phyloP scores from a whole-genome alignment of 2,797 vertebrate genomes.

The Natrix natrix region DNA sequence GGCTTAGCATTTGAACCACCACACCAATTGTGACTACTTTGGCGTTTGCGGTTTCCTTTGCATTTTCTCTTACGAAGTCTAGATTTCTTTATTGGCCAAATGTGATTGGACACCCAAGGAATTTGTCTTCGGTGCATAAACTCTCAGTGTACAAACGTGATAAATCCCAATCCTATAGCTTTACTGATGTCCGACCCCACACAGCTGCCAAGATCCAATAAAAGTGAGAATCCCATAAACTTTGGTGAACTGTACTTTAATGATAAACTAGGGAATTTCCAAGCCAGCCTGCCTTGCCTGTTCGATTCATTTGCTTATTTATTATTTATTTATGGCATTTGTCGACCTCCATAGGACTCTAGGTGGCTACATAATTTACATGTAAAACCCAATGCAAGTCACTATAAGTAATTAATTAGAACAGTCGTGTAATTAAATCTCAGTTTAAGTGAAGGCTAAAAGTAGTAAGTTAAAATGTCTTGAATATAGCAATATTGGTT shows the following conservation, averaged over 20 bases:
- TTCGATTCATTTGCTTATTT: neutral
- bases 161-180: neutral
- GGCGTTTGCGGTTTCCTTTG: neutral
- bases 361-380: neutral
- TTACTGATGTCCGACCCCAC: neutral
- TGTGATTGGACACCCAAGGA: too few species aligned
- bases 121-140: too few species aligned
- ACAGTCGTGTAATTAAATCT: neutral
- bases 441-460: neutral
- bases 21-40: neutral
- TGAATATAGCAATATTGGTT: neutral
- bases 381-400: neutral
- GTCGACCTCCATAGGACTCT: neutral
- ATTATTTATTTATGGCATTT: neutral
- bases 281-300: neutral
- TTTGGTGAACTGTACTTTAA: neutral
- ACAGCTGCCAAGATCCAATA: neutral
- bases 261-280: neutral
- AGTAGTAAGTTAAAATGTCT: neutral
- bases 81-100: too few species aligned
- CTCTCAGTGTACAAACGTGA: too few species aligned
- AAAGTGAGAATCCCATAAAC: neutral
- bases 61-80: neutral
- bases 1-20: neutral
- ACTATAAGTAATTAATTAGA: neutral